Evolutionary conservation across 2,888 invertebrate genomes (phyloP), one percentile per base, ranked within the genome.

Genomic region (Leptopilina syphax): DNA sequence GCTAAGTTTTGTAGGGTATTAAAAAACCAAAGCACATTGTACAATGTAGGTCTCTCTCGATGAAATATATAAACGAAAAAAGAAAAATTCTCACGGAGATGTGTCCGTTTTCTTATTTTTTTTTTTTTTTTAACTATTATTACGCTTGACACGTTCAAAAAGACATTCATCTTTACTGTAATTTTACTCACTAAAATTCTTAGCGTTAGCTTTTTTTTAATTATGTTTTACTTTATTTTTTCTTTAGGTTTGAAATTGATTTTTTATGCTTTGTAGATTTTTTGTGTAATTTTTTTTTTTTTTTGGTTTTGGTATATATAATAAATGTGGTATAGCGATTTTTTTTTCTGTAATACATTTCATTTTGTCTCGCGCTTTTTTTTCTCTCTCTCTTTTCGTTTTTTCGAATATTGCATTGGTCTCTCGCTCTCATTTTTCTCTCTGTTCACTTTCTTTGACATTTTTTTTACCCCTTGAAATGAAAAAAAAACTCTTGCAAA

Each of bases 151-250:
- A 77, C 81, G 80, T 78, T 84, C 82, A 85, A 85, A 50, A 83
- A 87, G 83, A 86, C 86, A 85, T 84, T 85, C 85, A 86, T 84
- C 82, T 79, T 84, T 84, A 84, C 84, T 85, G 81, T 27, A 82
- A 50, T 50, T 34, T 83, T 83, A 85, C 65, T 78, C 50, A 84
- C 83, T 83, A 85, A 84, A 82, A 81, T 83, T 78, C 85, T 84
- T 87, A 86, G 67, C 65, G 76, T 84, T 82, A 84, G 80, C 79
- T 82, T 83, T 34, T 34, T 34, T 85, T 83, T 84, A 85, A 83
- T 84, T 85, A 79, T 83, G 79, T 85, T 87, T 82, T 83, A 81
- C 84, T 82, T 79, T 80, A 77, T 60, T 76, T 73, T 79, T 79
- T 78, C 79, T 65, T 78, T 77, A 54, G 63, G 44, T 50, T 57